These are phyloP conservation scores for Nomia melanderi DNA, from an alignment of 1,140 invertebrate species.

Conservation along the genomic window DNA sequence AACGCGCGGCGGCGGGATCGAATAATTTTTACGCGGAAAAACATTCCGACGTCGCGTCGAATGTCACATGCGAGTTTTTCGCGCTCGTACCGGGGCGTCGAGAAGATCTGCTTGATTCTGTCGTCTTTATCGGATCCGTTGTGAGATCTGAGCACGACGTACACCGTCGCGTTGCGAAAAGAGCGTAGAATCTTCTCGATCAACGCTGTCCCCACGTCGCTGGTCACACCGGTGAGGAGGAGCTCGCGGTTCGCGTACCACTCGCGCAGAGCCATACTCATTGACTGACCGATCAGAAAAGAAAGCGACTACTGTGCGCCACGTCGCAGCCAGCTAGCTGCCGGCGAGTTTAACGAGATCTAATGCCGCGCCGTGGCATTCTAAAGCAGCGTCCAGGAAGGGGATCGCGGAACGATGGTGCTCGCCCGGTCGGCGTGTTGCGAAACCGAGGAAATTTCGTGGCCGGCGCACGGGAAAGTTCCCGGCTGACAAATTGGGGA, in stretches of 20 bases:
- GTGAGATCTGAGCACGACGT: constrained; percentile 60
- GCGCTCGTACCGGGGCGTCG: constrained; percentile 65
- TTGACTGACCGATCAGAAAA: constrained; percentile 56
- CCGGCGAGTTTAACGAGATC: too few relatives aligned
- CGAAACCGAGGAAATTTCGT: constrained; percentile 4
- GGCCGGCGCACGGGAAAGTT: neutral
- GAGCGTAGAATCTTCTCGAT: constrained; percentile 71
- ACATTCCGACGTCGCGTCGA: too few relatives aligned
- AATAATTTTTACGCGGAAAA: too few relatives aligned
- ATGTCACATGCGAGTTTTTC: too few relatives aligned
- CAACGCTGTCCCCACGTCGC: constrained; percentile 66
- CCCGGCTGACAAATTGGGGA: neutral
- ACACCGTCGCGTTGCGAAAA: constrained; percentile 62
- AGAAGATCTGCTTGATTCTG: constrained; percentile 68
- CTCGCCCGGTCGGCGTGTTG: neutral
- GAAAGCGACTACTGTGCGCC: constrained; percentile 16
- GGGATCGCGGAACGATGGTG: neutral
- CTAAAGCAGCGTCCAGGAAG: too few relatives aligned
- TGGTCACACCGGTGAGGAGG: constrained; percentile 71
- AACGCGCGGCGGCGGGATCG: too few relatives aligned
- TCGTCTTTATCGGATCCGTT: constrained; percentile 57
- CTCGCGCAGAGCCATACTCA: constrained; percentile 70
- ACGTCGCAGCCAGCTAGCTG: neutral
- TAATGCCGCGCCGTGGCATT: neutral
- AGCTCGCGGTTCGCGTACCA: constrained; percentile 71